Evolutionary conservation across 2,797 vertebrate species (phyloP), one percentile per base, ranked within the genome.

Genomic region (Loriculus beryllinus): DNA sequence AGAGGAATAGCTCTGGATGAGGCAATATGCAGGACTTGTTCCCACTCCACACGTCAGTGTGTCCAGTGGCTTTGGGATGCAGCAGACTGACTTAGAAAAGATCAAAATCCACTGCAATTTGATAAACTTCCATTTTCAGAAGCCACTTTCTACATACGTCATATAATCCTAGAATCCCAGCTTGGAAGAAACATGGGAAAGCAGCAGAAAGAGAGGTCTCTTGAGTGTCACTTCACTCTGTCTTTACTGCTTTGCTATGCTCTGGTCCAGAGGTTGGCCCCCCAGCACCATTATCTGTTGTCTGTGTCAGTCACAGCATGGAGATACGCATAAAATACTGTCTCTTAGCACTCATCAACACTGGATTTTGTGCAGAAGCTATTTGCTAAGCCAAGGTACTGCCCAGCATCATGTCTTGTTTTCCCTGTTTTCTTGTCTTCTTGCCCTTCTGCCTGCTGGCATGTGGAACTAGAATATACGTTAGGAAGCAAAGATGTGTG

Each of bases 401-500:
- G 25, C 31, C 45, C 78, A 92, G 39, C 21, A 68, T 31, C 14
- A 1, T 1, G 15, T 33, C 33, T 10, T 21, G 33, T 65, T 67
- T 65, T 28, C 47, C 43, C 9, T 48, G 12, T 31, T 91, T 91
- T 83, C 76, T 62, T 52, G 15, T 79, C 29, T 23, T 88, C 86
- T 86, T 85, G 62, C 69, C 26, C 82, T 89, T 52, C 68, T 52
- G 28, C 65, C 82, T 88, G 45, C 57, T 96, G 79, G 76, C 75
- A 81, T 60, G 76, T 78, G 39, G 69, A 95, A 95, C 71, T 48
- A 92, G 86, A 65, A 96, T 89, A 87, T 93, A 96, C 40, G 71
- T 80, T 60, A 49, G 75, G 60, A 82, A 64, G 63, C 35, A 0
- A n/a, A 92, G 82, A 75, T 18, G 69, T 76, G 89, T 81, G 89